Evolutionary conservation across 1,140 invertebrate genomes (phyloP).

Genomic region (Cyclargus thomasi): DNA sequence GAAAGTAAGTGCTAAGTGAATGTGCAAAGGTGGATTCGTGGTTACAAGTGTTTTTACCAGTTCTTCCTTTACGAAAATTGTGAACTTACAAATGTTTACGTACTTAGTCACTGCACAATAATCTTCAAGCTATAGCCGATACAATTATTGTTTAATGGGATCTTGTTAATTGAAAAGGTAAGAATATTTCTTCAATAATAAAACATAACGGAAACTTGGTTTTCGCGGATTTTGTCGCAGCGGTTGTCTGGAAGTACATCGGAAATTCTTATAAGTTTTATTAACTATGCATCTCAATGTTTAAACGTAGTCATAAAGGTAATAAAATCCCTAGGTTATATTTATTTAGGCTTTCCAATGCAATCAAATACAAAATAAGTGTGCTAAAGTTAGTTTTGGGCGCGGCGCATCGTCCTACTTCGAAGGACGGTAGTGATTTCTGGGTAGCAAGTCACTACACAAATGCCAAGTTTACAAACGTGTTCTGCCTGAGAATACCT

Average conservation of each 20-base stretch:
- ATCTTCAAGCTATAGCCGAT: constrained; percentile 39
- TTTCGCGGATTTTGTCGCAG: constrained; percentile 4
- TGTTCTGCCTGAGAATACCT: not conserved
- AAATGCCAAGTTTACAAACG: constrained; percentile 1
- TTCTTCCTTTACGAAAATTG: constrained; percentile 56
- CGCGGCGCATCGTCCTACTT: constrained; percentile 23
- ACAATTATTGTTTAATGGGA: constrained; percentile 60
- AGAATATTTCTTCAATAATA: constrained; percentile 28
- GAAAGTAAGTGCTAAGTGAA: constrained; percentile 44
- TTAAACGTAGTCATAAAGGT: not conserved
- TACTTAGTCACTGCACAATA: constrained; percentile 49
- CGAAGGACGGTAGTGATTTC: constrained; percentile 1
- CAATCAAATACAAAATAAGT: not conserved
- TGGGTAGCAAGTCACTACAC: constrained; percentile 3
- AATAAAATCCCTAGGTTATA: not conserved
- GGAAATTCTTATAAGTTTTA: not conserved
- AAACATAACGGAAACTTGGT: constrained; percentile 5
- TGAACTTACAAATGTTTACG: constrained; percentile 63
- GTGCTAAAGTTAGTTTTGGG: not conserved
- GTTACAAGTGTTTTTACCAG: constrained; percentile 58
- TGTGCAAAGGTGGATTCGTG: constrained; percentile 68
- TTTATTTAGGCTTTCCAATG: not conserved
- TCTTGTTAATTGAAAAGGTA: constrained; percentile 67
- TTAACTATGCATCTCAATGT: not conserved
- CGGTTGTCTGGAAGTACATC: not conserved